A percentile compares a stretch with the other conserved stretches of the same genome.
phyloP scores from a whole-genome alignment of 1,140 invertebrate species.

The Zaprionus capensis region DNA sequence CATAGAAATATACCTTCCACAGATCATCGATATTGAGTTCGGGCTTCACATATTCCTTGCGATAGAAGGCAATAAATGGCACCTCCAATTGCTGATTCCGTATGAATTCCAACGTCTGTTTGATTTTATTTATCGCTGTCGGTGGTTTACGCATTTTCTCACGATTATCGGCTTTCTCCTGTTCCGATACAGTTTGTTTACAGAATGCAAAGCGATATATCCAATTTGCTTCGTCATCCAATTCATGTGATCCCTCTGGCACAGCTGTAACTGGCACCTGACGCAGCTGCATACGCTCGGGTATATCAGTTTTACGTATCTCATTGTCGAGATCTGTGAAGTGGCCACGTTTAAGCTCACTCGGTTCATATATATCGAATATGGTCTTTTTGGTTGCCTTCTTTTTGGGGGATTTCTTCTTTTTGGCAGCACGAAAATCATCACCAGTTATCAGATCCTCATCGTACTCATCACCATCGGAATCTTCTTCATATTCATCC shows the following conservation, averaged over 20 bases:
- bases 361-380: conserved; percentile 98
- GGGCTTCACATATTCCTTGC: conserved; percentile 98
- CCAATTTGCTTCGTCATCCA: conserved; percentile 98
- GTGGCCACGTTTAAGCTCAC: conserved; percentile 97
- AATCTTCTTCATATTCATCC: conserved; percentile 93
- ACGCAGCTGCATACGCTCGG: conserved; percentile 96
- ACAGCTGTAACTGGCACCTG: conserved; percentile 93
- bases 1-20: conserved; percentile 98
- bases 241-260: conserved; percentile 92
- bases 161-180: conserved; percentile 86
- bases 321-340: conserved; percentile 98
- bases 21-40: conserved; percentile 97
- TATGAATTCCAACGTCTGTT: conserved; percentile 97
- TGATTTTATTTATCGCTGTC: conserved; percentile 92
- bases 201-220: conserved; percentile 97
- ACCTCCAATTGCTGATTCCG: conserved; percentile 97
- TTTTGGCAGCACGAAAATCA: conserved; percentile 85
- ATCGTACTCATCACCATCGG: conserved; percentile 90
- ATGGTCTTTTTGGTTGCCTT: conserved; percentile 95
- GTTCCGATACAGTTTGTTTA: conserved; percentile 91
- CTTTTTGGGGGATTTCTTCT: conserved; percentile 91
- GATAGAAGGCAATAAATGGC: conserved; percentile 99
- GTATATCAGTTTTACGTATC: conserved; percentile 94
- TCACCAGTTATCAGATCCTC: conserved; percentile 88
- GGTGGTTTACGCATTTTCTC: conserved; percentile 80